Conservation (phyloP, 2,113 vertebrate species). For the Grantiella picta region DNA sequence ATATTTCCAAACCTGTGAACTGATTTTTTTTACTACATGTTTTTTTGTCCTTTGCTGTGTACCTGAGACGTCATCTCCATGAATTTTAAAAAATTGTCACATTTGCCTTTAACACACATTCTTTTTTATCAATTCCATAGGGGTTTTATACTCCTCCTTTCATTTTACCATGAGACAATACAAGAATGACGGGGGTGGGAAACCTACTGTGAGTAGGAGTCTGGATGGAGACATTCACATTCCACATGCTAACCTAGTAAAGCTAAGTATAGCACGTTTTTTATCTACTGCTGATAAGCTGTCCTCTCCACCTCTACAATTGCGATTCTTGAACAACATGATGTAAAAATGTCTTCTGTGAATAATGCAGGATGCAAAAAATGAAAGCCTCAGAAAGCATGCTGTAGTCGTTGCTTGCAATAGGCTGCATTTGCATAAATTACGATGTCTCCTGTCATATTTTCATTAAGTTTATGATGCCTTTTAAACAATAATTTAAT, state of each 20-base stretch:
- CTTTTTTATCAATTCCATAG: neutral
- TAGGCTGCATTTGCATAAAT: neutral
- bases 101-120: neutral
- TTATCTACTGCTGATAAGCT: neutral
- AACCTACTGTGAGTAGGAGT: neutral
- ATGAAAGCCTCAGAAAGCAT: neutral
- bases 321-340: neutral
- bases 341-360: neutral
- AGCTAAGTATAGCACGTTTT: neutral
- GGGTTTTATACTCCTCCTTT: neutral
- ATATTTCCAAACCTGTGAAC: neutral
- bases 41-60: neutral
- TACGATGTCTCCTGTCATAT: neutral
- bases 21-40: neutral
- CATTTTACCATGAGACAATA: neutral
- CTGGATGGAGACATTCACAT: neutral
- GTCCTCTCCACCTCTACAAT: neutral
- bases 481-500: slow-evolving; percentile 50
- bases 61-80: neutral
- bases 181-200: neutral
- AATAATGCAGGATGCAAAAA: neutral
- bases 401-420: neutral
- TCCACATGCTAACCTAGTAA: neutral
- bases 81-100: neutral
- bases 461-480: neutral